phyloP scores from a whole-genome alignment of 2,888 invertebrate species.

The Agrotis puta region DNA sequence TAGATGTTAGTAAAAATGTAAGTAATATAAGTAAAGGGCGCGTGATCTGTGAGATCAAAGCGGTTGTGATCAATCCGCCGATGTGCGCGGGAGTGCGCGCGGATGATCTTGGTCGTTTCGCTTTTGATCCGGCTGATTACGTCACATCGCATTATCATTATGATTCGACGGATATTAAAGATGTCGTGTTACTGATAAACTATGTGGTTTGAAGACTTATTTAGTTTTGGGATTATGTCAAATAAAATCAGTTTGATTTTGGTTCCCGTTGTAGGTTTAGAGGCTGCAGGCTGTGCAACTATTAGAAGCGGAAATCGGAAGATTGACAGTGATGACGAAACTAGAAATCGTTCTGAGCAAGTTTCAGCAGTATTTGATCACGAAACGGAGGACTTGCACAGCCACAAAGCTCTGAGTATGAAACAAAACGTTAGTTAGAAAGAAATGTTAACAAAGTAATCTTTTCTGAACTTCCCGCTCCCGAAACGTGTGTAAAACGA shows the following conservation, averaged over 20 bases:
- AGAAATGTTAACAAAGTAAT: constrained; percentile 7
- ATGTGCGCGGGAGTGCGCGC: constrained; percentile 74
- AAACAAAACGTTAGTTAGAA: not conserved
- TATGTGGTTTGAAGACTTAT: constrained; percentile 32
- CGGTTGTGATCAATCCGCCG: constrained; percentile 84
- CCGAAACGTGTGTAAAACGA: constrained; percentile 60
- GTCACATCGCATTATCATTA: constrained; percentile 36
- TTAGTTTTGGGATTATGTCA: constrained; percentile 36
- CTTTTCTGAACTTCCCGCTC: constrained; percentile 4
- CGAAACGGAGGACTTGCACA: not conserved
- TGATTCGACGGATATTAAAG: constrained; percentile 32
- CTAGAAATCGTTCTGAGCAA: not conserved
- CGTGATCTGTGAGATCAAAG: constrained; percentile 88
- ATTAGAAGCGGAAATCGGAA: not conserved
- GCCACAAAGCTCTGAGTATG: not conserved
- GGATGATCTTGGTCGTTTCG: constrained; percentile 80
- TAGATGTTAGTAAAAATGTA: constrained; percentile 76
- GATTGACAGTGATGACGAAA: not conserved
- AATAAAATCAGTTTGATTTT: constrained; percentile 29
- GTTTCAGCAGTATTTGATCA: too few relatives aligned
- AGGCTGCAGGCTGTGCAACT: not conserved
- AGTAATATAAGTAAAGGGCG: constrained; percentile 88
- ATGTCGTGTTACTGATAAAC: constrained; percentile 42
- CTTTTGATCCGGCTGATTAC: constrained; percentile 45
- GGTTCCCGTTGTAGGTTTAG: not conserved